Base-by-base conservation (phyloP, 2,888 invertebrate genomes). In the Meteorus colon region DNA sequence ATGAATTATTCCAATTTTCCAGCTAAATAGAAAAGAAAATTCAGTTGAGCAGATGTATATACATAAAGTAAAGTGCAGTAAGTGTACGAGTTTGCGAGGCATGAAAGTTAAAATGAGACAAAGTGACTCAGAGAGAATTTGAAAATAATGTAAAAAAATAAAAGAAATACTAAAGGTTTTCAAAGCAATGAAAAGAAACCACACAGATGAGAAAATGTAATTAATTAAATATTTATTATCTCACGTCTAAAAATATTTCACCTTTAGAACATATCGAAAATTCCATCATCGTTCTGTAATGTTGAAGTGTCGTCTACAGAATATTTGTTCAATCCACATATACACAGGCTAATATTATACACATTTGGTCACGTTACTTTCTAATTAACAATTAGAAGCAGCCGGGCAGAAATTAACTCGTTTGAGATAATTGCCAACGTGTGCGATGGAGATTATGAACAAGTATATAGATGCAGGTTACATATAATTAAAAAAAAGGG, bases 311-410 rank as follows among this genome's bases (percentile, higher is more conserved):
- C 55, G 2, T 24, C 19, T 55, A 55, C 19, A 24, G n/a, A 55
- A 55, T n/a, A 55, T 19, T 8, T n/a, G 19, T 19, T 55, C 55
- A 55, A 8, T 8, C 4, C 19, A 19, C 8, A 55, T 48, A 48
- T 48, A 48, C 5, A 16, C n/a, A 48, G 3, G 8, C 8, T 41
- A 41, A 48, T 48, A 48, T n/a, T 55, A 19, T 19, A 24, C 19
- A 19, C n/a, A 55, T 55, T 55, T 19, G 14, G 71, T 71, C 77
- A 62, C 65, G 76, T 81, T 82, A 79, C 79, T 81, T 81, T 78
- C 79, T 78, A 83, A 83, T 83, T 82, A 82, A 81, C 80, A 81
- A 82, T 83, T 80, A 82, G 78, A 74, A 74, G 77, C 73, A 74
- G 59, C n/a, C 51, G 66, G 45, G 71, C 73, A 60, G 68, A 77